Conservation (phyloP, 2,113 vertebrate genomes). For the Brachypteracias leptosomus region DNA sequence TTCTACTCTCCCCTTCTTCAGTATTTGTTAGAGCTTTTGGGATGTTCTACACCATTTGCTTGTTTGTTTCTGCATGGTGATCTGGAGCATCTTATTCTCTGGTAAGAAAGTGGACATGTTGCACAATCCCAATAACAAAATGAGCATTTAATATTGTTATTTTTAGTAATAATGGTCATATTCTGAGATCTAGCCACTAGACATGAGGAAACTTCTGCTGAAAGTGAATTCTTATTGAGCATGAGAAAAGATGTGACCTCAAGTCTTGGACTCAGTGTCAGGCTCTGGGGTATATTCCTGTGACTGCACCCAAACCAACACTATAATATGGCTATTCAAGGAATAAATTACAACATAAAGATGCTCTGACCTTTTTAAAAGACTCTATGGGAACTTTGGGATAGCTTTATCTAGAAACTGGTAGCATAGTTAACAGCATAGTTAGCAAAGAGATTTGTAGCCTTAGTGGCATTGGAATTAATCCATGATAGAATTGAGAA, state of each 20-base stretch:
- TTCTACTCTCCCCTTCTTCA: background rate
- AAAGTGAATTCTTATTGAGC: background rate
- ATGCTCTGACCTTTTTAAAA: background rate
- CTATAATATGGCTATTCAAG: background rate
- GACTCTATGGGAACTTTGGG: background rate
- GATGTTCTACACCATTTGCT: background rate
- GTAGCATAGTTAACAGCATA: background rate
- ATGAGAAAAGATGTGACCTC: background rate
- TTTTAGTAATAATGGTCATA: background rate
- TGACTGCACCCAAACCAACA: background rate
- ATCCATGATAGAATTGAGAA: background rate
- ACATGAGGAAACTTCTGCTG: background rate
- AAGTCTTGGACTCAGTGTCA: background rate
- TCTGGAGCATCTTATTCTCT: background rate
- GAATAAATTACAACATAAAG: background rate
- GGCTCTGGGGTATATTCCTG: background rate
- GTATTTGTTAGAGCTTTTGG: background rate
- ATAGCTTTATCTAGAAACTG: background rate
- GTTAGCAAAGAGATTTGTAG: background rate
- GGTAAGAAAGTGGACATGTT: background rate
- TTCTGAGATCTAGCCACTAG: background rate
- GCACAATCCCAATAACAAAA: background rate
- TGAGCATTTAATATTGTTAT: too few species aligned
- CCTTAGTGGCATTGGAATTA: background rate
- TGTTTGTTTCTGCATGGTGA: background rate